Percentiles rank a stretch among this genome's conserved stretches.
These are phyloP conservation scores for Blastomussa wellsi DNA, from an alignment of 92 coral and sea anemone species.

Conservation along the genomic window DNA sequence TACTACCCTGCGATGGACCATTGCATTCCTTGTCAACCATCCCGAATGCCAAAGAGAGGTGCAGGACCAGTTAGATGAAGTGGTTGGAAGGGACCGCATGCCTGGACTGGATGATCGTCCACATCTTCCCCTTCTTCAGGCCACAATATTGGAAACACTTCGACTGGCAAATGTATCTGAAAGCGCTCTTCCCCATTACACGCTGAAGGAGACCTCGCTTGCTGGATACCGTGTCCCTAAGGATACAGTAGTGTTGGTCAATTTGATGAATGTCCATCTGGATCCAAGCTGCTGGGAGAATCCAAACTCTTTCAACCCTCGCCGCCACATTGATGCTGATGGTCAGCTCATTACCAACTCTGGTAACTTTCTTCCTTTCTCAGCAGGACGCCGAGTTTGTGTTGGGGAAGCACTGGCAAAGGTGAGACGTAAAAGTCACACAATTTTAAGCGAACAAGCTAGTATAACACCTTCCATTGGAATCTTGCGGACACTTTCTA, in stretches of 20 bases:
- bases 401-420: conserved; percentile 67
- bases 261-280: conserved; percentile 25
- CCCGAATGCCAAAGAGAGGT: conserved; percentile 50
- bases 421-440: too few species aligned
- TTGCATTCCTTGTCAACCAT: conserved; percentile 61
- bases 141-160: conserved; percentile 37
- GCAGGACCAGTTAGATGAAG: conserved; percentile 46
- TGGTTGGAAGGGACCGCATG: conserved; percentile 44
- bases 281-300: conserved; percentile 50
- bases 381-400: conserved; percentile 79
- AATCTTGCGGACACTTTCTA: too few species aligned
- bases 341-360: conserved; percentile 43
- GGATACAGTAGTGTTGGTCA: conserved; percentile 30
- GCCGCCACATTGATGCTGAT: conserved; percentile 41
- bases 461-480: too few species aligned
- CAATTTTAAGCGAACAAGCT: too few species aligned
- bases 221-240: conserved; percentile 41
- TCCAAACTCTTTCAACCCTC: conserved; percentile 24
- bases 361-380: conserved; percentile 68
- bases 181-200: conserved; percentile 32
- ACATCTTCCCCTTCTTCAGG: conserved; percentile 33
- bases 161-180: conserved; percentile 44
- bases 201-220: conserved; percentile 41
- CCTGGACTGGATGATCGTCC: conserved; percentile 36
- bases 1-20: conserved; percentile 61